phyloP scores from a whole-genome alignment of 2,113 vertebrate genomes.

The Tetraodon nigroviridis region DNA sequence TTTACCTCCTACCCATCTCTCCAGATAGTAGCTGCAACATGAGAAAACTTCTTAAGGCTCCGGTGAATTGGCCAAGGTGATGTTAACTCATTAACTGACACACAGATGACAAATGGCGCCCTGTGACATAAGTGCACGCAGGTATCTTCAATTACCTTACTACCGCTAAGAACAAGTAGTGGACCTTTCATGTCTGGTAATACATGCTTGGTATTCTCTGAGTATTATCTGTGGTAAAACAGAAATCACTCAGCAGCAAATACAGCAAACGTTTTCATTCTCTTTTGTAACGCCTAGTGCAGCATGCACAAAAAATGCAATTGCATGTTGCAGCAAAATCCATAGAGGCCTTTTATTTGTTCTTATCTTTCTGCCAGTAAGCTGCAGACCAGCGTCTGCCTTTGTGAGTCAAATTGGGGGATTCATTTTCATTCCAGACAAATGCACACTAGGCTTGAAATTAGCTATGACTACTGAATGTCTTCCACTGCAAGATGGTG shows the following conservation, averaged over 20 bases:
- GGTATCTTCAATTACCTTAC: constrained; percentile 33
- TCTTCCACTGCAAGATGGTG: neutral
- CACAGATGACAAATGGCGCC: constrained; percentile 46
- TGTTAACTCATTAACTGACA: constrained; percentile 50
- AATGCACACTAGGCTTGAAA: neutral
- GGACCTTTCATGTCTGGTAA: constrained; percentile 13
- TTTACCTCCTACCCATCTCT: constrained; percentile 12
- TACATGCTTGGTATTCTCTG: constrained; percentile 26
- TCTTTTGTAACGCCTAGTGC: constrained; percentile 23
- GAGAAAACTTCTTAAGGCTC: constrained; percentile 50
- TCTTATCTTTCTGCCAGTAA: constrained; percentile 1
- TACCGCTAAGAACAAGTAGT: constrained; percentile 20
- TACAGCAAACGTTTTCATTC: constrained; percentile 1
- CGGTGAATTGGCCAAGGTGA: constrained; percentile 29
- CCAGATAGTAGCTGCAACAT: constrained; percentile 38
- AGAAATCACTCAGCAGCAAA: too few relatives aligned
- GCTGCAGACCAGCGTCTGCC: neutral
- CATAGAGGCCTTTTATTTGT: constrained; percentile 14
- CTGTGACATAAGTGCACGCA: constrained; percentile 32
- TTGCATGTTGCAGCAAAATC: constrained; percentile 13
- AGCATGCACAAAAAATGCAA: constrained; percentile 15
- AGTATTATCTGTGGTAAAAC: neutral
- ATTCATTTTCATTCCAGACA: constrained; percentile 7
- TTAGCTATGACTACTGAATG: neutral
- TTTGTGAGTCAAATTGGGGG: constrained; percentile 2